Evolutionary conservation across 2,113 vertebrate genomes (phyloP).

Genomic region (Ophiodon elongatus): DNA sequence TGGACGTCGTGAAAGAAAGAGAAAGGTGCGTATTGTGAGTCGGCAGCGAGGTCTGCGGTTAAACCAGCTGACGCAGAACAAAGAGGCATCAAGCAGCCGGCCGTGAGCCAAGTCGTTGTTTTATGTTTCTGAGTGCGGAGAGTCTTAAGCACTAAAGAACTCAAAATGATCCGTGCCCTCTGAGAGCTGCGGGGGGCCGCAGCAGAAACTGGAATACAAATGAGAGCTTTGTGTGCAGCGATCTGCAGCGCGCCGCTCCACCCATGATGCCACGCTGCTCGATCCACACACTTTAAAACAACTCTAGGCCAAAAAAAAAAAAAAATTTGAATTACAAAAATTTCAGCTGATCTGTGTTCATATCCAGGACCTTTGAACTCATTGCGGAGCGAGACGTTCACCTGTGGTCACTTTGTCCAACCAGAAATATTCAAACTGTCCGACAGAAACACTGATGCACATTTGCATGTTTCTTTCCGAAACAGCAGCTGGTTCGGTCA

Average conservation of each 20-base stretch:
- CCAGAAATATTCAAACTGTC: constrained; percentile 6
- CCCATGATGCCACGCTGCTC: constrained; percentile 15
- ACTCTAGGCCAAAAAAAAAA: background rate
- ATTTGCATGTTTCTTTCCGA: constrained; percentile 30
- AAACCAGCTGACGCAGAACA: constrained; percentile 33
- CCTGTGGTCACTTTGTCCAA: constrained; percentile 4
- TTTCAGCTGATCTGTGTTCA: background rate
- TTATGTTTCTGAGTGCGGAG: constrained; percentile 37
- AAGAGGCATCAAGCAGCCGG: constrained; percentile 15
- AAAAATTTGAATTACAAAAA: background rate
- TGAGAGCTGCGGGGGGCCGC: background rate
- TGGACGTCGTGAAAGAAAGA: background rate
- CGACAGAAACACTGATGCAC: background rate
- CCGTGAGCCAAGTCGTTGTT: background rate
- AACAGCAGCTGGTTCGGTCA: background rate
- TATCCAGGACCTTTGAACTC: background rate
- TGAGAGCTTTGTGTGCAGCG: constrained; percentile 55
- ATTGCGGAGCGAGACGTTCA: background rate
- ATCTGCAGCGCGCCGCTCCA: constrained; percentile 44
- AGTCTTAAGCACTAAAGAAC: constrained; percentile 36
- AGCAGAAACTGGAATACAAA: constrained; percentile 55
- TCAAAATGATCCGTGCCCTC: constrained; percentile 50
- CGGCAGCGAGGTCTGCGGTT: constrained; percentile 3
- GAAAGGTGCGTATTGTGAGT: constrained; percentile 21
- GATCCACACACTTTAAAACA: constrained; percentile 18